phyloP scores from a whole-genome alignment of 2,888 invertebrate genomes.

The Eurytoma californica region DNA sequence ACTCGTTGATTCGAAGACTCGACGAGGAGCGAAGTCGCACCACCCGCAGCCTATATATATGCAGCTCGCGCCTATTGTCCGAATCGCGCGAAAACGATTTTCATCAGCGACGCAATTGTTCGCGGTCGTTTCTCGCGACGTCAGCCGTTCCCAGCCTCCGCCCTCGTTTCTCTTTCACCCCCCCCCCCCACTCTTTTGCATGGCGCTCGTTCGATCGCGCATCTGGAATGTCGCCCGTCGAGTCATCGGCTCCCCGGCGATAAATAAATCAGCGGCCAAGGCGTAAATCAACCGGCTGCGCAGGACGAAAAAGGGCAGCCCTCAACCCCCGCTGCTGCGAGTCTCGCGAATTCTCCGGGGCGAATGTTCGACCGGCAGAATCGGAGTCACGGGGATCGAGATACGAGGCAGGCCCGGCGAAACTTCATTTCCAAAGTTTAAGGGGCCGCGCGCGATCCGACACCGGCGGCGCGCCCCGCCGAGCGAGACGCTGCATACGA shows the following conservation, averaged over 20 bases:
- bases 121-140: slow-evolving; percentile 34
- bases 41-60: neutral
- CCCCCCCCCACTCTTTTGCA: slow-evolving; percentile 19
- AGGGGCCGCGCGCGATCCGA: neutral
- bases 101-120: slow-evolving; percentile 56
- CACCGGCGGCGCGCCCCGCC: neutral
- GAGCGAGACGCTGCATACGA: neutral
- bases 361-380: slow-evolving; percentile 3
- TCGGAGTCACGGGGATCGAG: slow-evolving; percentile 27
- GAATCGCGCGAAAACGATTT: slow-evolving; percentile 50
- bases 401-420: slow-evolving; percentile 12
- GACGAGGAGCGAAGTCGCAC: slow-evolving; percentile 24
- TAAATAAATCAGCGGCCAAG: slow-evolving; percentile 43
- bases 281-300: slow-evolving; percentile 9
- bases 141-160: slow-evolving; percentile 38
- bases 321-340: neutral
- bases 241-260: slow-evolving; percentile 30
- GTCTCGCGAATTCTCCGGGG: slow-evolving; percentile 18
- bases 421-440: slow-evolving; percentile 48
- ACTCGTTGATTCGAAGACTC: slow-evolving; percentile 51
- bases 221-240: slow-evolving; percentile 1
- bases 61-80: slow-evolving; percentile 49
- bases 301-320: slow-evolving; percentile 31
- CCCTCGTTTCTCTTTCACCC: neutral
- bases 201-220: slow-evolving; percentile 1